These are phyloP conservation scores for Mesoclemmys tuberculata DNA, from an alignment of 2,113 vertebrate species.

Conservation along the genomic window DNA sequence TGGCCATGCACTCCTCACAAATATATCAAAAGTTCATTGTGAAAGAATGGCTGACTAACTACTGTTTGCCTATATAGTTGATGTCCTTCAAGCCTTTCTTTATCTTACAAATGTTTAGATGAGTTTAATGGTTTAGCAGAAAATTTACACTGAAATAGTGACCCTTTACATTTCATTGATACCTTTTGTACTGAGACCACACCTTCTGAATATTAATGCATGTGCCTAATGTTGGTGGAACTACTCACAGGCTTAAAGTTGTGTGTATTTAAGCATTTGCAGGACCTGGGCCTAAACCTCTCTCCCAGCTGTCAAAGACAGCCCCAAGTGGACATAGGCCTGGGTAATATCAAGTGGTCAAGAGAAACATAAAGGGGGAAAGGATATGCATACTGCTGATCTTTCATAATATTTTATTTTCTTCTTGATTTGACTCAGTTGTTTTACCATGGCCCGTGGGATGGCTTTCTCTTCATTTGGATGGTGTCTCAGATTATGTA, in stretches of 20 bases:
- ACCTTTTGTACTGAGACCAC: background rate
- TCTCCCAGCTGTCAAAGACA: background rate
- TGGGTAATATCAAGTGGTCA: background rate
- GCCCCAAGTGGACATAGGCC: fast-evolving
- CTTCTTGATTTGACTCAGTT: background rate
- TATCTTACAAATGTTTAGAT: background rate
- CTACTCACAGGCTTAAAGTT: background rate
- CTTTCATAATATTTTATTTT: background rate
- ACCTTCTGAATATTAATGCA: fast-evolving
- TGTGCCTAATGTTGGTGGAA: background rate
- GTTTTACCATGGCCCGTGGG: background rate
- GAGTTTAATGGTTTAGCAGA: background rate
- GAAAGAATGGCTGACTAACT: background rate
- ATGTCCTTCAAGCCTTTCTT: background rate
- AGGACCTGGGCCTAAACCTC: background rate
- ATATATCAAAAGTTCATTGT: background rate
- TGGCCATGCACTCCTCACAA: background rate
- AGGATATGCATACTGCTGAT: background rate
- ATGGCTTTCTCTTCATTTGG: background rate
- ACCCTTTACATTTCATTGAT: background rate
- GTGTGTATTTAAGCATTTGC: background rate
- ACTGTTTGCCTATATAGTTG: background rate
- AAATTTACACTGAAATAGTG: background rate
- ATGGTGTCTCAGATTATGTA: background rate
- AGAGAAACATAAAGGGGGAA: background rate